Percentiles rank a stretch among this genome's conserved stretches.
phyloP scores from a whole-genome alignment of 2,888 invertebrate species.

The Plebejus melissa region DNA sequence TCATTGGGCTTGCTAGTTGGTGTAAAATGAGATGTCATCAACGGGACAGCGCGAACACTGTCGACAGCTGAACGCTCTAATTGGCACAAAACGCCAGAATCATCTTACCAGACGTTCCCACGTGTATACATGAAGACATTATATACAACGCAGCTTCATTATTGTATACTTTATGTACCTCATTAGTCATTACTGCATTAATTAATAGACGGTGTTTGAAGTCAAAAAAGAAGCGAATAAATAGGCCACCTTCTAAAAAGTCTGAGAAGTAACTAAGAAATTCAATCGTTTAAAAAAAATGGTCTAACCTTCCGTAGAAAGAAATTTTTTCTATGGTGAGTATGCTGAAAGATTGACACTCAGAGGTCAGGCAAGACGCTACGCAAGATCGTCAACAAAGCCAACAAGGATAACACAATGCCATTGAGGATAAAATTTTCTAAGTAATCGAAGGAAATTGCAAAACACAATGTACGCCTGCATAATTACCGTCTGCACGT shows the following conservation, averaged over 20 bases:
- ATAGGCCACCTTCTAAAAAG: not conserved
- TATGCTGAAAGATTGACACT: not conserved
- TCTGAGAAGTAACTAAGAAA: no score
- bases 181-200: not conserved
- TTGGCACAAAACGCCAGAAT: constrained; percentile 37
- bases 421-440: not conserved
- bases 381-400: not conserved
- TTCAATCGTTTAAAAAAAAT: no score
- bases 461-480: not conserved
- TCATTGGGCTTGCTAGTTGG: constrained; percentile 30
- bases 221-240: not conserved
- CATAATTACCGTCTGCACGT: not conserved
- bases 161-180: not conserved
- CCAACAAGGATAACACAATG: not conserved
- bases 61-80: constrained; percentile 43
- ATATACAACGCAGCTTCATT: not conserved
- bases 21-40: constrained; percentile 34
- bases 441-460: not conserved
- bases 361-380: not conserved
- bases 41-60: constrained; percentile 37
- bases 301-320: not conserved
- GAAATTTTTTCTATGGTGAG: not conserved
- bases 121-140: constrained; percentile 16
- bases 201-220: not conserved
- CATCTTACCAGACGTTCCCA: constrained; percentile 9